These are phyloP conservation scores for Eulemur albifrons DNA, from an alignment of 2,797 vertebrate genomes.

Conservation along the genomic window DNA sequence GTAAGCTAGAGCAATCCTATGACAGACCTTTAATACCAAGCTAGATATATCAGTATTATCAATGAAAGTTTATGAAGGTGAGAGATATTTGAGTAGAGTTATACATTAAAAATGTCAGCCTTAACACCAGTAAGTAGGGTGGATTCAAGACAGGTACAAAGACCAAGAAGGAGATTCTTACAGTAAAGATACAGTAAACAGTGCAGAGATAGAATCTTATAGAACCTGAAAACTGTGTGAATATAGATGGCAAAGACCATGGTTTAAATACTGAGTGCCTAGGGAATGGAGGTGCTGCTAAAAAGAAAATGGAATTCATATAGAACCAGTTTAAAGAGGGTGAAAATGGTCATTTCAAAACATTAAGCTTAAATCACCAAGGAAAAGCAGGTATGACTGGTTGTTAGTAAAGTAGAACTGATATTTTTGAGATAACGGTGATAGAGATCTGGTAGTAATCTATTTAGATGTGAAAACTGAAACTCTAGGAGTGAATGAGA, in stretches of 20 bases:
- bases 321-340: background rate
- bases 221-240: background rate
- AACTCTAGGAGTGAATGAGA: background rate
- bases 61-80: background rate
- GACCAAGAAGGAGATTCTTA: background rate
- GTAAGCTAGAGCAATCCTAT: background rate
- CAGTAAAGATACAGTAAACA: background rate
- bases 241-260: background rate
- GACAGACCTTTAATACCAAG: background rate
- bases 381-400: background rate
- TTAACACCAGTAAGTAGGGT: background rate
- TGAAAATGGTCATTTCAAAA: conserved; percentile 2
- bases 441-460: background rate
- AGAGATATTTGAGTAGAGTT: background rate
- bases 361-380: background rate
- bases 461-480: background rate
- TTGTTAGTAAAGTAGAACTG: background rate
- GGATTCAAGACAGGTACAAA: background rate
- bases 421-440: background rate
- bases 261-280: background rate
- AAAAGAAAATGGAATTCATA: background rate
- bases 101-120: background rate
- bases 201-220: background rate
- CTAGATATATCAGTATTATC: background rate
- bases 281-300: background rate